Evolutionary conservation across 2,888 invertebrate species (phyloP), one percentile per base, ranked within the genome.

Genomic region (Corythucha ciliata): DNA sequence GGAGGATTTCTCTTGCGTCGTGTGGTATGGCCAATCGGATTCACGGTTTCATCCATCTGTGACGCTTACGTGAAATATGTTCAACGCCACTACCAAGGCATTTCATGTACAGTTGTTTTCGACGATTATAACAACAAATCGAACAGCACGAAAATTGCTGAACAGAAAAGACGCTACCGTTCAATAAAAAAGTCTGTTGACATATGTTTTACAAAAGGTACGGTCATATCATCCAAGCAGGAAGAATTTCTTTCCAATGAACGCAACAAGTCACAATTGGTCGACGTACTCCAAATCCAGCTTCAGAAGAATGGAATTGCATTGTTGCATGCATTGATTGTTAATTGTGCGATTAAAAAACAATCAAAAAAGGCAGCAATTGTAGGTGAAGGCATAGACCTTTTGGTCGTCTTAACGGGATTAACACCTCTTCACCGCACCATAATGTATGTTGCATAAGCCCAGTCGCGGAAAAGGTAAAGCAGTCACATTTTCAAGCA

Each of bases 61-160:
- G n/a, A n/a, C n/a, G n/a, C n/a, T n/a, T n/a, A n/a, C n/a, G n/a
- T n/a, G n/a, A n/a, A n/a, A n/a, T n/a, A n/a, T n/a, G n/a, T n/a
- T n/a, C n/a, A n/a, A n/a, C n/a, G n/a, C n/a, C n/a, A n/a, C n/a
- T n/a, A n/a, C n/a, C n/a, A n/a, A n/a, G n/a, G n/a, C n/a, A 47
- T 34, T 33, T 45, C 44, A 14, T 47, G 44, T 29, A 51, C 51
- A 16, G 51, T 51, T 21, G 44, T 46, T 34, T 33, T 49, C 29
- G 49, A 49, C 21, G 41, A 32, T 18, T 49, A 49, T 37, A 14
- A 40, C 41, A 29, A 16, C n/a, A 41, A 21, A 49, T 12, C 5
- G 26, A 25, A 39, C 24, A 49, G 41, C 49, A 49, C 41, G 39
- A 49, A 49, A 29, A 21, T 24, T 26, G 49, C 40, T 29, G 49